Evolutionary conservation across 2,113 vertebrate species (phyloP).

Genomic region (Empidonax traillii): DNA sequence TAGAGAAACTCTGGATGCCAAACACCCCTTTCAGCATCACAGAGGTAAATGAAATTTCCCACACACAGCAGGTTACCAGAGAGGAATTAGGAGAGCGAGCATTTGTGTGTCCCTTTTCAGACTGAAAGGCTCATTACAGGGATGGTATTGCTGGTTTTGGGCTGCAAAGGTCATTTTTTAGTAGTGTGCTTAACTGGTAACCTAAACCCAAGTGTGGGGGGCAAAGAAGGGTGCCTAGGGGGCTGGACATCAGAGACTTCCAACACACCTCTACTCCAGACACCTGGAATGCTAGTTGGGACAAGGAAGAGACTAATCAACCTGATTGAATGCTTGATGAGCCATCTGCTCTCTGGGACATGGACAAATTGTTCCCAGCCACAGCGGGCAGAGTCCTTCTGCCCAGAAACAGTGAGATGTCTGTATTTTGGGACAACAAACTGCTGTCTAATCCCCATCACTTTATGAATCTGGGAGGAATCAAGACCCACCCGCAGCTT

Average conservation of each 20-base stretch:
- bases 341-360: background rate
- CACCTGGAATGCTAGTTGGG: background rate
- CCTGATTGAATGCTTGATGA: background rate
- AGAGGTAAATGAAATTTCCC: background rate
- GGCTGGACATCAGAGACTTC: background rate
- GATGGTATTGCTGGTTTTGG: background rate
- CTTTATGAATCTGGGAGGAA: background rate
- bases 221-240: background rate
- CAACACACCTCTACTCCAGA: background rate
- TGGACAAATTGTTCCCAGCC: background rate
- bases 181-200: background rate
- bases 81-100: background rate
- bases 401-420: background rate
- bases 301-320: background rate
- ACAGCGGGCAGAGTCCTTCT: background rate
- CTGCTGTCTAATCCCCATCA: background rate
- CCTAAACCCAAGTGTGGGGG: background rate
- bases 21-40: background rate
- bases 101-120: background rate
- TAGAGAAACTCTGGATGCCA: background rate
- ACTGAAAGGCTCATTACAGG: background rate
- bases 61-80: background rate
- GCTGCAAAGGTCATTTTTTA: background rate
- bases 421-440: background rate
- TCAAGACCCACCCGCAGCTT: background rate